phyloP scores from a whole-genome alignment of 2,888 invertebrate species.

The Watsonalla cultraria region DNA sequence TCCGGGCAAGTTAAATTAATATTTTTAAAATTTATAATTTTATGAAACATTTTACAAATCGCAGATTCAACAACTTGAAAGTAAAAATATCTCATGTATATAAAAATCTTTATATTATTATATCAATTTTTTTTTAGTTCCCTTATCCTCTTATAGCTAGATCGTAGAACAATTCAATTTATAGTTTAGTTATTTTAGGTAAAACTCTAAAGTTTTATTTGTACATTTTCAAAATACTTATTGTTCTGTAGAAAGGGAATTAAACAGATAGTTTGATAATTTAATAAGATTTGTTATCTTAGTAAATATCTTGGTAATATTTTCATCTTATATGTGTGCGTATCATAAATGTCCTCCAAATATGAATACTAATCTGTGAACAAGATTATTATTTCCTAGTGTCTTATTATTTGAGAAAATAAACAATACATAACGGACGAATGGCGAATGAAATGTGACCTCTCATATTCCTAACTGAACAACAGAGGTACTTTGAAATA shows the following conservation, averaged over 20 bases:
- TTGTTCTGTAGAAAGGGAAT: neutral
- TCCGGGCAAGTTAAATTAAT: neutral
- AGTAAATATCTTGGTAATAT: too few species aligned
- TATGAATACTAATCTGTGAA: too few species aligned
- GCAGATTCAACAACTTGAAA: neutral
- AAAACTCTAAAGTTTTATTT: neutral
- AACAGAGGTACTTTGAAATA: too few species aligned
- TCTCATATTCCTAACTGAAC: too few species aligned
- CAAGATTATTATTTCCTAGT: too few species aligned
- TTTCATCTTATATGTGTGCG: too few species aligned
- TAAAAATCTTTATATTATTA: neutral
- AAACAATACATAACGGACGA: too few species aligned
- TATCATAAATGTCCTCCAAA: too few species aligned
- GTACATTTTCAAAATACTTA: neutral
- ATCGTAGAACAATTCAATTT: neutral
- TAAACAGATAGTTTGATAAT: too few species aligned
- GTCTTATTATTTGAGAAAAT: too few species aligned
- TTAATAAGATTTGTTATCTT: too few species aligned
- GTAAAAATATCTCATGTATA: neutral
- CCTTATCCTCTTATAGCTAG: neutral
- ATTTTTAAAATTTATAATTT: conserved; percentile 5
- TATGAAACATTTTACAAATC: neutral
- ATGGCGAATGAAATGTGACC: too few species aligned
- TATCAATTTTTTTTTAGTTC: neutral
- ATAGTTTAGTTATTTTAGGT: neutral